These are phyloP conservation scores for Sciurus niger DNA, from an alignment of 2,113 vertebrate genomes.

Conservation along the genomic window DNA sequence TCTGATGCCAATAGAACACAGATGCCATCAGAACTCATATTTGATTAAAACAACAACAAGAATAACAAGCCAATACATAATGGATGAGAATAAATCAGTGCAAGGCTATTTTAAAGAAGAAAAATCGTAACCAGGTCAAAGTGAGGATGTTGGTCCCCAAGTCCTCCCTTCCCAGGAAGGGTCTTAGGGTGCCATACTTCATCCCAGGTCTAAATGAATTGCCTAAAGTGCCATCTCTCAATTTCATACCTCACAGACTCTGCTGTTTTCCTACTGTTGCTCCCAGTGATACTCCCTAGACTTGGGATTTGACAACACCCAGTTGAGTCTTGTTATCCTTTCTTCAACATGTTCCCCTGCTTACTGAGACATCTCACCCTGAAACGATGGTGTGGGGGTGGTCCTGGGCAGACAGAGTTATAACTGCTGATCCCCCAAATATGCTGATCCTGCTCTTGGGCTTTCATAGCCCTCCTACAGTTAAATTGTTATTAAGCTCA, in stretches of 20 bases:
- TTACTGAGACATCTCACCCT: not conserved
- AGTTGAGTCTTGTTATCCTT: not conserved
- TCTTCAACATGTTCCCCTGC: not conserved
- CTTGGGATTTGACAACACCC: not conserved
- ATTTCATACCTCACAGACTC: not conserved
- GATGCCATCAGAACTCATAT: not conserved
- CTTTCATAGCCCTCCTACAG: not conserved
- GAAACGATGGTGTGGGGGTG: too few relatives aligned
- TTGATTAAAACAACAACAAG: conserved; percentile 12
- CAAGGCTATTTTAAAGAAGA: conserved; percentile 9
- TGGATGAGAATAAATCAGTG: not conserved
- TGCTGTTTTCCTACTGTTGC: not conserved
- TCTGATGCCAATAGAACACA: not conserved
- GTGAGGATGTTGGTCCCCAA: not conserved
- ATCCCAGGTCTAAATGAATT: not conserved
- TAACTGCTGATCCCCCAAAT: not conserved
- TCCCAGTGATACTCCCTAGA: not conserved
- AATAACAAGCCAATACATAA: not conserved
- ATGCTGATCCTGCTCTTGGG: not conserved
- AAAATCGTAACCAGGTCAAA: not conserved
- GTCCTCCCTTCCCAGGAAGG: not conserved
- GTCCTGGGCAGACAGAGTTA: not conserved
- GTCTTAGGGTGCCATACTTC: too few relatives aligned
- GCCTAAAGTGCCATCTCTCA: not conserved
- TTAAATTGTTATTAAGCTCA: not conserved